Conservation (phyloP, 2,888 invertebrate species). For the Zaprionus bogoriensis region DNA sequence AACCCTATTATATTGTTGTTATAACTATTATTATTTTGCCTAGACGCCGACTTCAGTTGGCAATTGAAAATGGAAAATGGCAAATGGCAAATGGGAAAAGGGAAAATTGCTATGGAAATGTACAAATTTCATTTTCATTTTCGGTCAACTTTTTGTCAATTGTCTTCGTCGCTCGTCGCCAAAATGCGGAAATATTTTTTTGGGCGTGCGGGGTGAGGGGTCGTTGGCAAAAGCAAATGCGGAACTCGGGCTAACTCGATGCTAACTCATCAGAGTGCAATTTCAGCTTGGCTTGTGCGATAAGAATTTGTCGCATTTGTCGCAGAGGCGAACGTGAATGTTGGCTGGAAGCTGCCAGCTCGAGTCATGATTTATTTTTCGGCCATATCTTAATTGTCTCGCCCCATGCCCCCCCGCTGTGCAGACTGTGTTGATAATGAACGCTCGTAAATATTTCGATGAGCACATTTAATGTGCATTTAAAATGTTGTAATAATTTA, state of each 20-base stretch:
- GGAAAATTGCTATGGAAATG: conserved; percentile 36
- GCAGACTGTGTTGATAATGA: no score
- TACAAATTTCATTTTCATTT: conserved; percentile 22
- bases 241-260: conserved; percentile 29
- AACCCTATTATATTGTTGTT: conserved; percentile 12
- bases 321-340: conserved; percentile 7
- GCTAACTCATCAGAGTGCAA: conserved; percentile 35
- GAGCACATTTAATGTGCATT: not conserved
- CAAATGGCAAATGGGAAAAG: conserved; percentile 7
- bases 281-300: conserved; percentile 18
- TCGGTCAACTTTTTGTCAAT: conserved; percentile 31
- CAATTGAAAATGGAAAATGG: conserved; percentile 3
- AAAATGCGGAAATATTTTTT: conserved; percentile 33
- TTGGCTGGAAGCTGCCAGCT: not conserved
- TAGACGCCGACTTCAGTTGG: conserved; percentile 10
- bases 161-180: conserved; percentile 14
- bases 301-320: conserved; percentile 18
- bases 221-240: no score
- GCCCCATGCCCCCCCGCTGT: no score
- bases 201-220: no score
- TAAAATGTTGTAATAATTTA: conserved; percentile 34
- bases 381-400: conserved; percentile 23
- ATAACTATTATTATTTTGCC: conserved; percentile 28
- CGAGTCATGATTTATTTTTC: conserved; percentile 10
- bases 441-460: conserved; percentile 5